Evolutionary conservation across 2,797 vertebrate genomes (phyloP), one percentile per base, ranked within the genome.

Genomic region (Distichodus sexfasciatus): DNA sequence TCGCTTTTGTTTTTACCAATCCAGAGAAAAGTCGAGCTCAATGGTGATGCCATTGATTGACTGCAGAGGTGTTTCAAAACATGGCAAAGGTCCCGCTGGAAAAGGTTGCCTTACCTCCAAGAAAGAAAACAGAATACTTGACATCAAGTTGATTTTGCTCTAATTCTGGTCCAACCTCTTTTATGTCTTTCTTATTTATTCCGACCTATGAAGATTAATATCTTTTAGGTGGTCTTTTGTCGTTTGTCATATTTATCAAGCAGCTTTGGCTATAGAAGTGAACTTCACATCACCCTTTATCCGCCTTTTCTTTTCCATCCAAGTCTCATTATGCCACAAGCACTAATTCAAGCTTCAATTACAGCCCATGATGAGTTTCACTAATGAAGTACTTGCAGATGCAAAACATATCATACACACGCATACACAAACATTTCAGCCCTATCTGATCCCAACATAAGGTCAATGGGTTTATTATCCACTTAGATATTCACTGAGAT

Each of bases 351-450:
- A 36, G 57, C 68, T 63, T 76, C 44, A 76, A 66, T 77, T 76
- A 80, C 40, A 40, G 41, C 28, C 61, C 41, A 73, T 81, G 71
- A 78, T 72, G 71, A 71, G 69, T 61, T 79, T 76, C 71, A 58
- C 54, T 77, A 76, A 81, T 80, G 71, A 81, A 63, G 66, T 61
- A 63, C 66, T 67, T 44, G 33, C 58, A 62, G 66, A 64, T 78
- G 57, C 48, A 7, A 50, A 69, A 53, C 66, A 43, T 55, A 46
- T 72, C 48, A 63, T 7, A 44, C 8, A 8, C 21, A 31, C 10
- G 4, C 36, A 19, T 8, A 19, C 41, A 4, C 28, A 29, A 35
- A 15, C n/a, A 3, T 50, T 48, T 58, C 38, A 44, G 9, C 23
- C 11, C 5, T 35, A 15, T 35, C 36, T 72, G 46, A 60, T 58